Evolutionary conservation across 2,113 vertebrate genomes (phyloP), one percentile per base, ranked within the genome.

Genomic region (Chascanopsetta lugubris): DNA sequence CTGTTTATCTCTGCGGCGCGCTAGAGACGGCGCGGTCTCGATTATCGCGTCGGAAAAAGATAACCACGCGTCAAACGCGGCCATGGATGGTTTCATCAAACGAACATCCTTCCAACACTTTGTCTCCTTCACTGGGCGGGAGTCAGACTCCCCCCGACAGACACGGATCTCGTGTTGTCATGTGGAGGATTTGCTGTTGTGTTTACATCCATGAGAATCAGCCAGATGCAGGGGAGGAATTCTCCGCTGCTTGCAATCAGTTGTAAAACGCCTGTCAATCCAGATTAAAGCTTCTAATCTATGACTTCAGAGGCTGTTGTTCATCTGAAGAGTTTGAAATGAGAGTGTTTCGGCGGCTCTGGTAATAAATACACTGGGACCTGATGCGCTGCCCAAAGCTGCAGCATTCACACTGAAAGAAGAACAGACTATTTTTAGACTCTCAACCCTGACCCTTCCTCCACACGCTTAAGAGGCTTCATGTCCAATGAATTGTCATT

Each of bases 271-370:
- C 71, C 62, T 67, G 72, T 77, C 76, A 80, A 69, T 85, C 82
- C 84, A 86, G 83, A 91, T 92, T 88, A 90, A 20, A 51, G 20
- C 17, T 60, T 80, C 61, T 86, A 82, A 81, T 82, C 67, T 83
- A 68, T 79, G 66, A 75, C 72, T 80, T 73, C 32, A 46, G 55
- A 61, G 15, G 12, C 22, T 24, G 46, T 72, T 76, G 70, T 75
- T 76, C 65, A 78, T 79, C 27, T 78, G 12, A 30, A 26, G n/a
- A 77, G 13, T 54, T 11, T n/a, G n/a, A n/a, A n/a, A n/a, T n/a
- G n/a, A n/a, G n/a, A n/a, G n/a, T n/a, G n/a, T n/a, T n/a, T n/a
- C n/a, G n/a, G n/a, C n/a, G n/a, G n/a, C n/a, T n/a, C n/a, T n/a
- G n/a, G n/a, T n/a, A n/a, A n/a, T n/a, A n/a, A n/a, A n/a, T n/a